Evolutionary conservation across 2,797 vertebrate genomes (phyloP), one percentile per base, ranked within the genome.

Genomic region (Microctenopoma stevenorrisi): DNA sequence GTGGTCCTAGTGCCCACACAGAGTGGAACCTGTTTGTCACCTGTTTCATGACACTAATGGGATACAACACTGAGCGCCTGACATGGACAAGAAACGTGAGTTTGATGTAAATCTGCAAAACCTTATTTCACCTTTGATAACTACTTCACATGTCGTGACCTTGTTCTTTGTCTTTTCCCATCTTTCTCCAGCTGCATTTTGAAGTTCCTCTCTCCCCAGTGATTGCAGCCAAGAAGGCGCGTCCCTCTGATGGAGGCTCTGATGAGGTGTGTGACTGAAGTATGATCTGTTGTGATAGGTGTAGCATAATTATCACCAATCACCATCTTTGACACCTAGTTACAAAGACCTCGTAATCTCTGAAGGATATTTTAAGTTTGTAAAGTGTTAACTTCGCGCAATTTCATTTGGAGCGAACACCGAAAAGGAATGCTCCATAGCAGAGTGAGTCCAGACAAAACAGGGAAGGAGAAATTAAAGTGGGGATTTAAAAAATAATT

Each of bases 201-300:
- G 98, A 99, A 94, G 96, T 97, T 28, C 97, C 97, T 0, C 96
- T 98, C 59, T 99, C 98, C 6, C 98, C 98, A 13, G 98, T 99
- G 79, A 98, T 99, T 88, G 98, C 97, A 73, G 96, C 98, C 3
- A 99, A 99, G 91, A 99, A 99, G 86, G 96, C 98, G 42, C 94
- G 98, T 14, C 96, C 97, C 0, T 98, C 97, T 25, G 97, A 99
- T 54, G 95, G 95, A 1, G 98, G 98, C 64, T 97, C 96, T 76
- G 98, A 99, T 78, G 98, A 99, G 83, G 98, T 98, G 90, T 91
- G 94, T 73, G 64, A 46, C 42, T 9, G 18, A 26, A 25, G 18
- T 30, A 37, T 65, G 22, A 63, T 16, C 46, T 48, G 6, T 63
- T 52, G 18, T 60, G 16, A 52, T 62, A 37, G 53, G 49, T 61